Percentiles rank a stretch among this genome's conserved stretches.
These are phyloP conservation scores for Neoitamus cyanurus DNA, from an alignment of 2,888 invertebrate genomes.

Conservation along the genomic window DNA sequence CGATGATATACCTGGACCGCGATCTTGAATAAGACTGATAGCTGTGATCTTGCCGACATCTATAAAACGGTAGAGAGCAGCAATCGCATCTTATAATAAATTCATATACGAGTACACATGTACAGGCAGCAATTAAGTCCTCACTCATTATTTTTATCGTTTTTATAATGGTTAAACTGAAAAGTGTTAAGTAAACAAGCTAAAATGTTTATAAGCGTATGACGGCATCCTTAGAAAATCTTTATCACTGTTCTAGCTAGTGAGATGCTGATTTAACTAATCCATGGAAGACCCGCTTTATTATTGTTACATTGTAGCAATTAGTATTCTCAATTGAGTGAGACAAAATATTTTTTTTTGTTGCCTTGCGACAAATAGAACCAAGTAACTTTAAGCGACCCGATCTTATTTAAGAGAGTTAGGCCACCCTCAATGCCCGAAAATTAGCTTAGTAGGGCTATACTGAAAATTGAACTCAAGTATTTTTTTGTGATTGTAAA, in stretches of 20 bases:
- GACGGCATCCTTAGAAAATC: neutral
- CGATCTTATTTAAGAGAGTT: too few relatives aligned
- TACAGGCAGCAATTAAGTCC: neutral
- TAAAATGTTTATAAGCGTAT: neutral
- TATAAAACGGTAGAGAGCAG: neutral
- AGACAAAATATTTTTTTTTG: too few relatives aligned
- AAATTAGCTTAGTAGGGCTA: too few relatives aligned
- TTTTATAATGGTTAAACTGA: neutral
- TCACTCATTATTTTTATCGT: neutral
- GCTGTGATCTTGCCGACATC: neutral
- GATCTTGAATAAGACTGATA: neutral
- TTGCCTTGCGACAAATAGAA: too few relatives aligned
- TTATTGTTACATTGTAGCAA: too few relatives aligned
- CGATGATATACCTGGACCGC: neutral
- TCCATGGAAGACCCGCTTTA: too few relatives aligned
- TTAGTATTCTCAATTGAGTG: too few relatives aligned
- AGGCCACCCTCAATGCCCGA: too few relatives aligned
- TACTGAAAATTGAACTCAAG: too few relatives aligned
- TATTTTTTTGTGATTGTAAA: too few relatives aligned
- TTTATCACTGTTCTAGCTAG: neutral
- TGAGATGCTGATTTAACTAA: neutral
- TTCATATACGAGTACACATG: neutral
- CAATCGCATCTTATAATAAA: neutral
- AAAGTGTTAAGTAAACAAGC: neutral
- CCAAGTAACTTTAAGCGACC: too few relatives aligned